These are phyloP conservation scores for Poeciliopsis retropinna DNA, from an alignment of 2,113 vertebrate species.

Conservation along the genomic window DNA sequence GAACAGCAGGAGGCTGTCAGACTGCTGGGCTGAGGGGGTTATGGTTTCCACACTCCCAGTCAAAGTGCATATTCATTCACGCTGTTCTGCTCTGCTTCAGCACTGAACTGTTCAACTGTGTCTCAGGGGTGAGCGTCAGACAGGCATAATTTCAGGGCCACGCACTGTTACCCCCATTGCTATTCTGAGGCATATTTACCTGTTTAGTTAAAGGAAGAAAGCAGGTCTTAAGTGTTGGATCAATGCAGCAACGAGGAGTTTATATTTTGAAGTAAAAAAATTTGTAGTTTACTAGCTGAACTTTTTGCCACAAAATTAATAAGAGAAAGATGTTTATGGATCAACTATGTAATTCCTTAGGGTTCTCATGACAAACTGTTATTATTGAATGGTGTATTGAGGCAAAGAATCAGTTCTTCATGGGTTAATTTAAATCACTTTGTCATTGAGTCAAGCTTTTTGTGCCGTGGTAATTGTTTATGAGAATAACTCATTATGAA, in stretches of 20 bases:
- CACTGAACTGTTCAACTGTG: slow-evolving; percentile 72
- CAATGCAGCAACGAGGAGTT: slow-evolving; percentile 13
- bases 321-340: not conserved
- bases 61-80: slow-evolving; percentile 71
- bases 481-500: too few species aligned
- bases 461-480: not conserved
- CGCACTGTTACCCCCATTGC: slow-evolving; percentile 64
- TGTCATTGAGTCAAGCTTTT: not conserved
- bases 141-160: slow-evolving; percentile 70
- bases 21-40: slow-evolving; percentile 41
- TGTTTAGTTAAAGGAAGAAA: slow-evolving; percentile 47
- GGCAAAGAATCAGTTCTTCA: not conserved
- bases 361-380: not conserved
- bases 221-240: slow-evolving; percentile 30
- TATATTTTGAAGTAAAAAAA: slow-evolving; percentile 1
- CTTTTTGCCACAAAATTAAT: slow-evolving; percentile 16
- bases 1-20: slow-evolving; percentile 75
- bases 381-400: not conserved
- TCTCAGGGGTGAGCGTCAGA: slow-evolving; percentile 70
- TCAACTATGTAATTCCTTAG: not conserved
- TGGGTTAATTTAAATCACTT: not conserved
- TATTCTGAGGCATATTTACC: slow-evolving; percentile 66
- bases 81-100: slow-evolving; percentile 60
- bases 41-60: slow-evolving; percentile 60
- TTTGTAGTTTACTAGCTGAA: not conserved